Evolutionary conservation across 2,113 vertebrate species (phyloP).

Genomic region (Phalacrocorax aristotelis): DNA sequence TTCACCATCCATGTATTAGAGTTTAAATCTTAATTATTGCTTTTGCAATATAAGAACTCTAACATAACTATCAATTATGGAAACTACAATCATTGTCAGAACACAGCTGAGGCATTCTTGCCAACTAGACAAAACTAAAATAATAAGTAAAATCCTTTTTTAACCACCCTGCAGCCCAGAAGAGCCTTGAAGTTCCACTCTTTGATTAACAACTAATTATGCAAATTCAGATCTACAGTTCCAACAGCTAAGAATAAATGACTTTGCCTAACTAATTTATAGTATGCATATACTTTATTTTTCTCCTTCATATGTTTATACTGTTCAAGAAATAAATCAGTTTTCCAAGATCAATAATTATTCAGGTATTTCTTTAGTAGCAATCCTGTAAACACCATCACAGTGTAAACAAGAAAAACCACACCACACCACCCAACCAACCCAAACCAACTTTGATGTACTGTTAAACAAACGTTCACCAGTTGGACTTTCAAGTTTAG

Average conservation of each 20-base stretch:
- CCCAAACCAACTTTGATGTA: background rate
- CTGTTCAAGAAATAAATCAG: background rate
- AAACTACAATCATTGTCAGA: slow-evolving; percentile 7
- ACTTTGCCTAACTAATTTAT: background rate
- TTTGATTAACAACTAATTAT: slow-evolving; percentile 24
- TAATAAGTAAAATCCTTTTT: background rate
- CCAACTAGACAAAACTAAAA: slow-evolving; percentile 28
- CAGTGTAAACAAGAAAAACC: background rate
- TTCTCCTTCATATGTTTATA: background rate
- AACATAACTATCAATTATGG: slow-evolving; percentile 44
- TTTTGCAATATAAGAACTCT: slow-evolving; percentile 45
- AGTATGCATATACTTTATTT: background rate
- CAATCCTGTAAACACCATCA: background rate
- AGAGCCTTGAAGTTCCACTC: background rate
- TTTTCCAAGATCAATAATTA: background rate
- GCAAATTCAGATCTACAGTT: slow-evolving; percentile 9
- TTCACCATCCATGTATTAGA: slow-evolving; percentile 16
- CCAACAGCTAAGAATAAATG: background rate
- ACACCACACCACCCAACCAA: too few species aligned
- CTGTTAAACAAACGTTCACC: background rate
- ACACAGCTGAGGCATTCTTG: background rate
- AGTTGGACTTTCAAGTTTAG: slow-evolving; percentile 9
- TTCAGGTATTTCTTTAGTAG: background rate
- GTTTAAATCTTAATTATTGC: slow-evolving; percentile 53
- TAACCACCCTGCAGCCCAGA: background rate